A percentile compares a stretch with the other conserved stretches of the same genome.
Evolutionary conservation across 2,888 invertebrate species (phyloP).

Genomic region (Adelphocoris suturalis): DNA sequence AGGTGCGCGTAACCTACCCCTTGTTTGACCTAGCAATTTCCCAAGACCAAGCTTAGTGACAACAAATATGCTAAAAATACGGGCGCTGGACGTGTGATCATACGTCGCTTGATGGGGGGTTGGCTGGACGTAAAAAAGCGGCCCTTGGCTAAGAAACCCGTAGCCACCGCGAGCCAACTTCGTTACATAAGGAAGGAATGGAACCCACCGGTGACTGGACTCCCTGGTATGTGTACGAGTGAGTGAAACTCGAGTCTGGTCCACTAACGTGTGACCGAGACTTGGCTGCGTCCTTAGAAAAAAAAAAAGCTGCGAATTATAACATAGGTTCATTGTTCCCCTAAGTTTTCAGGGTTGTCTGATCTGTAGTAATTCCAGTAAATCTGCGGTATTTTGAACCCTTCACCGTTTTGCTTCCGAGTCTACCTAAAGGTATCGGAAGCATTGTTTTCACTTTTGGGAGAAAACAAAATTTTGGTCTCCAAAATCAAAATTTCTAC

Average conservation of each 20-base stretch:
- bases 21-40: background rate
- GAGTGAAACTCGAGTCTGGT: conserved; percentile 53
- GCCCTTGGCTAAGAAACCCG: conserved; percentile 31
- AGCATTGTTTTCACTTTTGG: too few relatives aligned
- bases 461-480: too few relatives aligned
- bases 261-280: conserved; percentile 12
- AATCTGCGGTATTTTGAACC: too few relatives aligned
- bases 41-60: background rate
- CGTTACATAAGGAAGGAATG: conserved; percentile 57
- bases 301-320: background rate
- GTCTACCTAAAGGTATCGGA: too few relatives aligned
- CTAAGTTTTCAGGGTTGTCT: too few relatives aligned
- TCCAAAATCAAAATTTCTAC: too few relatives aligned
- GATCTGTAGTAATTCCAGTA: too few relatives aligned
- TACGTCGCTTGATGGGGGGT: conserved; percentile 13
- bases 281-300: background rate
- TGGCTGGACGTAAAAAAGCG: conserved; percentile 21
- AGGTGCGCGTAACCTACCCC: background rate
- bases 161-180: background rate
- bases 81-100: conserved; percentile 12
- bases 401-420: too few relatives aligned
- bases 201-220: conserved; percentile 57
- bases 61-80: conserved; percentile 28
- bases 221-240: conserved; percentile 43
- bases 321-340: background rate